These are phyloP conservation scores for Charanyca ferruginea DNA, from an alignment of 2,888 invertebrate species.

Conservation along the genomic window DNA sequence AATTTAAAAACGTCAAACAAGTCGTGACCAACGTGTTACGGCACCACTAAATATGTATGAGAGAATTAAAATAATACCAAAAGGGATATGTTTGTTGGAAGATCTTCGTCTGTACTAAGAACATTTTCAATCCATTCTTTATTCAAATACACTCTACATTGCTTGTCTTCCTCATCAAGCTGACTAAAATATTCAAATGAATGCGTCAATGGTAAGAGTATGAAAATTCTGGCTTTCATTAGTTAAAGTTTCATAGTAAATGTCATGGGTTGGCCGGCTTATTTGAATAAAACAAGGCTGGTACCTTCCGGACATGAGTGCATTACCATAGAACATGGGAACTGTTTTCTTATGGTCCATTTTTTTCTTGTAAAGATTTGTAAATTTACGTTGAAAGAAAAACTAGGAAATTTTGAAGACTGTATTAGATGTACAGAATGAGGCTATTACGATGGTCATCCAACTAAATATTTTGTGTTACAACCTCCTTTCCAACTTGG, in stretches of 20 bases:
- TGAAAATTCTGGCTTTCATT: conserved; percentile 1
- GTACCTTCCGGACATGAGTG: conserved; percentile 74
- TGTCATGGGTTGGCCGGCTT: conserved; percentile 76
- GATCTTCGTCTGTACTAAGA: conserved; percentile 56
- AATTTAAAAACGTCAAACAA: conserved; percentile 71
- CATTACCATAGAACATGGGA: conserved; percentile 75
- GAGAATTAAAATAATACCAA: conserved; percentile 84
- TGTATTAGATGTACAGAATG: conserved; percentile 4
- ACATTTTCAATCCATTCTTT: background rate
- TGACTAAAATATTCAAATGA: background rate
- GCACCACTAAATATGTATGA: conserved; percentile 83
- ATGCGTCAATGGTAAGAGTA: conserved; percentile 30
- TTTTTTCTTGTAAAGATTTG: conserved; percentile 59
- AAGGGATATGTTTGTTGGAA: conserved; percentile 56
- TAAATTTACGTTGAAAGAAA: conserved; percentile 36
- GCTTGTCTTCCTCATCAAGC: background rate
- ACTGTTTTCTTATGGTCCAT: conserved; percentile 63
- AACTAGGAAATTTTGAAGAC: conserved; percentile 20
- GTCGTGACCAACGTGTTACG: conserved; percentile 79
- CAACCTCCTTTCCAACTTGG: conserved; percentile 20
- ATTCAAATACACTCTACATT: conserved; percentile 25
- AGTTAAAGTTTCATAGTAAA: conserved; percentile 52
- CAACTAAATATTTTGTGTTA: conserved; percentile 32
- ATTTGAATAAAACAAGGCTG: conserved; percentile 81
- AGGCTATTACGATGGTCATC: conserved; percentile 27